Base-by-base conservation (phyloP, 2,888 invertebrate genomes). In the Dasypogon diadema region DNA sequence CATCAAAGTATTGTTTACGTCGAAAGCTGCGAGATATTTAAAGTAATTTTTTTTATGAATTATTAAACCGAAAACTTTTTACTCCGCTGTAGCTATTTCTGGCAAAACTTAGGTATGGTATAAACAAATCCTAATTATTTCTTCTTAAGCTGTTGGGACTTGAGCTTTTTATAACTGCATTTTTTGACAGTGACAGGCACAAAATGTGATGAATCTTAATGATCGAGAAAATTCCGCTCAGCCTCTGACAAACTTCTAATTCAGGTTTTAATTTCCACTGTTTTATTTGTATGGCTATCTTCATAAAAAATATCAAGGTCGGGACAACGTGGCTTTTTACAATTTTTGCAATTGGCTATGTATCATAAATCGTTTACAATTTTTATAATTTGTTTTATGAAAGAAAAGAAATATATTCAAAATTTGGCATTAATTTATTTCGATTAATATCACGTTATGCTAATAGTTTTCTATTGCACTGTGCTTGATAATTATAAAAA, bases 21-120 rank as follows among this genome's bases (percentile, higher is more conserved):
- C 18, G 60, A 34, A 42, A 60, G 26, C 16, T 60, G 60, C 60
- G 37, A 60, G 16, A 18, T 60, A 10, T 34, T 30, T 37, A 60
- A 60, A 37, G 60, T 60, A 37, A 42, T 60, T 34, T 60, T n/a
- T 37, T 34, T 60, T 60, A 60, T 34, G 60, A 37, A 12, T 26
- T 60, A 42, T 60, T 60, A 60, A 34, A 18, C 4, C 10, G 37
- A 26, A 60, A 60, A 60, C 60, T 60, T 60, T 60, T 60, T 60
- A 21, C 60, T 60, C 37, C 8, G 34, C 37, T 4, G 18, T 21
- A 37, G 60, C 21, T 16, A 42, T 14, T 37, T 34, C 21, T 37
- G 18, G n/a, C 34, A 30, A 10, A 6, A 10, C 10, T 3, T 42
- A n/a, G n/a, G 1, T n/a, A 3, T 12, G 42, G 42, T 42, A 42